Base-by-base conservation (phyloP, 2,888 invertebrate genomes). In the Ochropleura plecta region DNA sequence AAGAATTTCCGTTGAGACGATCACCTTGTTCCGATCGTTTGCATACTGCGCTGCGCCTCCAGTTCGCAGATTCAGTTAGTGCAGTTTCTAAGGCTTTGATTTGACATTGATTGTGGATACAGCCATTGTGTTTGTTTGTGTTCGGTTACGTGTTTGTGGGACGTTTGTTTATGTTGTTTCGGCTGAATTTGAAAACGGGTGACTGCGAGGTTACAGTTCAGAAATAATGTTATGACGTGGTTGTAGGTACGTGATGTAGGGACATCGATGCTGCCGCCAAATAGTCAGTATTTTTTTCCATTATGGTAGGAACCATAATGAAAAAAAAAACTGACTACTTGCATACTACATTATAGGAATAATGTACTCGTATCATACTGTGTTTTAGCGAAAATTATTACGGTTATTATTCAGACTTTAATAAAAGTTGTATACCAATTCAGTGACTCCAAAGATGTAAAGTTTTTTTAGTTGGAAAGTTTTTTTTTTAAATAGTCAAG, bases 11-110 rank as follows among this genome's bases (percentile, higher is more conserved):
- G 73, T 44, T 18, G 71, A 85, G 78, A 83, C 66, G 71, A 65
- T 73, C 71, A 46, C 64, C 67, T 83, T 74, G 84, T 81, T 69
- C 63, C 69, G 79, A 79, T 76, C 78, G 83, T 83, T 85, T 83
- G 85, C 83, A 83, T 85, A 84, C 73, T 64, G 63, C 46, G 48
- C 57, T 65, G 72, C 30, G 59, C 74, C 70, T 64, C 63, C 16
- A 70, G 76, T 65, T 69, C 62, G 62, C 66, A 51, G 77, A 79
- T 12, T 59, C 67, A 51, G 70, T 71, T 80, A 70, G 75, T 64
- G 62, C 68, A 60, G 70, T 73, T 78, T 82, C 84, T 67, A 82
- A 76, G 68, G 78, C 80, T 68, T 78, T 81, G 83, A 76, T 82
- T 82, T 82, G 79, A 69, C 73, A 82, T 82, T 80, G 82, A 82